A percentile compares a stretch with the other conserved stretches of the same genome.
phyloP scores from a whole-genome alignment of 1,140 invertebrate genomes.

The Holotrichia oblita region DNA sequence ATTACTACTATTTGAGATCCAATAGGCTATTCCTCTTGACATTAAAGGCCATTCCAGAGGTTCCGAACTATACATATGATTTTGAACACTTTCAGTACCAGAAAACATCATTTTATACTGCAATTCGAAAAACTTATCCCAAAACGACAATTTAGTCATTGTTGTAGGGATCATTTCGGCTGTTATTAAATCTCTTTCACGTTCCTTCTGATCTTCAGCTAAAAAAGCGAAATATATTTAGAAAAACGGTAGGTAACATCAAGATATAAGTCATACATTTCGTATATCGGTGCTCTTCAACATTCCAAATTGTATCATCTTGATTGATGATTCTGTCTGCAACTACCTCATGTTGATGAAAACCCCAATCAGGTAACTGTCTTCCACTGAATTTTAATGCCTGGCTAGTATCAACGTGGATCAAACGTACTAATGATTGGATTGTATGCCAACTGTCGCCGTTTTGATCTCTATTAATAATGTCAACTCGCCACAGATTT shows the following conservation, averaged over 20 bases:
- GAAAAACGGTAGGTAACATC: background rate
- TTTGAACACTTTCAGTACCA: conserved; percentile 79
- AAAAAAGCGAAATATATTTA: conserved; percentile 36
- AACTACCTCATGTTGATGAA: conserved; percentile 94
- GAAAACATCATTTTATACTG: conserved; percentile 94
- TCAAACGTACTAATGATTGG: conserved; percentile 84
- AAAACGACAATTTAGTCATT: conserved; percentile 83
- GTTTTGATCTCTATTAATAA: conserved; percentile 80
- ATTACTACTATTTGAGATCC: conserved; percentile 87
- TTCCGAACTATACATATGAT: conserved; percentile 93
- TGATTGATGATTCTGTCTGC: conserved; percentile 85
- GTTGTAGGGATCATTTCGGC: conserved; percentile 94
- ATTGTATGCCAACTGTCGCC: conserved; percentile 92
- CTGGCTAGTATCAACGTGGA: conserved; percentile 86
- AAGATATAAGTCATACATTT: conserved; percentile 71
- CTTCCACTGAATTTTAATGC: conserved; percentile 90
- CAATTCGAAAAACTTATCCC: conserved; percentile 90
- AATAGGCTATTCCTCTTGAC: conserved; percentile 92
- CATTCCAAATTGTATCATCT: conserved; percentile 95
- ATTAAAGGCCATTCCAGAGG: conserved; percentile 92
- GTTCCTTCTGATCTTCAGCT: conserved; percentile 87
- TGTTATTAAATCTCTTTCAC: conserved; percentile 84
- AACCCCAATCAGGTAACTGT: conserved; percentile 94
- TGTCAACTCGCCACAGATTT: conserved; percentile 92
- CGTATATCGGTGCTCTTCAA: conserved; percentile 96